Percentiles rank a stretch among this genome's conserved stretches.
These are phyloP conservation scores for Formica aserva DNA, from an alignment of 2,888 invertebrate species.

Conservation along the genomic window DNA sequence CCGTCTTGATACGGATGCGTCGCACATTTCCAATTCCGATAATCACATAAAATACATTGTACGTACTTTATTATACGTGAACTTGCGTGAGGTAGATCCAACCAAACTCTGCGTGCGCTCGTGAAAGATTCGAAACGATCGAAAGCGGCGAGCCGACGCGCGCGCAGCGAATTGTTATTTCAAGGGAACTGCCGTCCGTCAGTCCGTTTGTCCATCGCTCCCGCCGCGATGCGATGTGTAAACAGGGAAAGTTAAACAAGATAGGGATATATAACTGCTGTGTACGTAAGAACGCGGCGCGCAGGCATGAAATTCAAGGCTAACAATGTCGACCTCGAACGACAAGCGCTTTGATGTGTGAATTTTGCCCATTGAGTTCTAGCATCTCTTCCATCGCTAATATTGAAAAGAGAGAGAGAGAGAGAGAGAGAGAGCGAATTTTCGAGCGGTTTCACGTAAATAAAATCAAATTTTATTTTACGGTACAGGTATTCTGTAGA, in stretches of 20 bases:
- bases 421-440: not conserved
- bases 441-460: not conserved
- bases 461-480: constrained; percentile 29
- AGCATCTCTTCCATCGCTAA: not conserved
- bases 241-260: constrained; percentile 79
- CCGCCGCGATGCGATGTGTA: constrained; percentile 79
- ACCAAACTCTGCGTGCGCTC: constrained; percentile 23
- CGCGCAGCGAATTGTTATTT: constrained; percentile 81
- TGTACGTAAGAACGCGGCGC: constrained; percentile 59
- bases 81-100: constrained; percentile 38
- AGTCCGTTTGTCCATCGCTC: constrained; percentile 77
- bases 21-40: not conserved
- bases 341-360: constrained; percentile 51
- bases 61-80: constrained; percentile 3
- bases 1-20: not conserved
- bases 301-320: constrained; percentile 65
- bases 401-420: not conserved
- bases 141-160: constrained; percentile 43
- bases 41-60: not conserved
- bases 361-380: constrained; percentile 40
- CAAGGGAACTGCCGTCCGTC: constrained; percentile 79
- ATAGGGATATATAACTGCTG: constrained; percentile 74
- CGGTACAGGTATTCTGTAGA: not conserved
- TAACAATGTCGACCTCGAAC: constrained; percentile 50
- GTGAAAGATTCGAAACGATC: constrained; percentile 55